Base-by-base conservation (phyloP, 1,140 invertebrate genomes). In the Micrasema minimum region DNA sequence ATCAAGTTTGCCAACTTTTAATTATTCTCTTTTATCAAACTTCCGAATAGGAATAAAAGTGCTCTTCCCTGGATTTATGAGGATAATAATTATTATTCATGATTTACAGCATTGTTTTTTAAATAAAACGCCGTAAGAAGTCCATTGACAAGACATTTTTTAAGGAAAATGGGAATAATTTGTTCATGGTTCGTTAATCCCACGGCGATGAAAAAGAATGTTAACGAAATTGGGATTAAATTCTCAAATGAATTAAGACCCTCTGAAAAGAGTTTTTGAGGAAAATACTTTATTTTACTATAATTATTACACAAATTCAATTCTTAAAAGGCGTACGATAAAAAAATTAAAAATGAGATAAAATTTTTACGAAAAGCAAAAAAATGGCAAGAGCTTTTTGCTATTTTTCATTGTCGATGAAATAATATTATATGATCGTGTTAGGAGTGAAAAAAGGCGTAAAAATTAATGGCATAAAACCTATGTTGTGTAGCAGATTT, bases 21-120 rank as follows among this genome's bases (percentile, higher is more conserved):
- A 41, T 59, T 41, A 59, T 41, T 59, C 55, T 23, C n/a, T 41
- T 59, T 59, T 59, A 59, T 41, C 20, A 59, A 59, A 41, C 35
- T 59, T 59, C 16, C 2, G 14, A 6, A 12, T 41, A 10, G 35
- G 10, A 59, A 59, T 59, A 37, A 59, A 59, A 59, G 38, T 20
- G 55, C 26, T 59, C 35, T 5, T 59, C 38, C 38, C 37, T 18
- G 37, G 38, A 41, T 59, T 38, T 59, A 11, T n/a, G 18, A 20
- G 16, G 22, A 16, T 31, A 41, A 59, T 41, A 38, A 41, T 16
- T 7, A 41, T 59, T 59, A 59, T 59, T 59, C 55, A 38, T 23
- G 37, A 38, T 59, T 59, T 41, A 59, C 31, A 35, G 20, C 35
- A 41, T 59, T 31, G 3, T 31, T 14, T 41, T 22, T 59, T 59